Conservation (phyloP, 2,888 invertebrate species). For the Eurois occulta region DNA sequence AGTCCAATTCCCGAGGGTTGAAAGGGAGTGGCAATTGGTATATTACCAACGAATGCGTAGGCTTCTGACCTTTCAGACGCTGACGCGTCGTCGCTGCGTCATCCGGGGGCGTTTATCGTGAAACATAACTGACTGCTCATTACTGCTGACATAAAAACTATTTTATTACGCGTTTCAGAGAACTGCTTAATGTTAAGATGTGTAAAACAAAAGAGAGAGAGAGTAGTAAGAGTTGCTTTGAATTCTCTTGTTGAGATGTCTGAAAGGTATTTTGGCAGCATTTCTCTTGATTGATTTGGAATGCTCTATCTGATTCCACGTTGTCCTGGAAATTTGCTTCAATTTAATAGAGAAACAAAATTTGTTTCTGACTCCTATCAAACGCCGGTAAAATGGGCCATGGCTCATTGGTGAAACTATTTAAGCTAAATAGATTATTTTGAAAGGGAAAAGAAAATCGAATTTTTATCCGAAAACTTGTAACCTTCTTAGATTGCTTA, state of each 20-base stretch:
- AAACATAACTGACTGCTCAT: not conserved
- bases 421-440: not conserved
- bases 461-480: not conserved
- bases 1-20: constrained; percentile 9
- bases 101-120: constrained; percentile 28
- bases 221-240: not conserved
- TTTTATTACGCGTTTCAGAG: constrained; percentile 17
- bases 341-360: not conserved
- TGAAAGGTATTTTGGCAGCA: not conserved
- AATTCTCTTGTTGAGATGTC: not conserved
- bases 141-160: not conserved
- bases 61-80: constrained; percentile 46
- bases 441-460: not conserved
- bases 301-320: not conserved
- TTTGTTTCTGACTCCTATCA: not conserved
- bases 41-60: constrained; percentile 17
- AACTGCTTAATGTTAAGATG: not conserved
- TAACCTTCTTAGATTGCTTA: not conserved
- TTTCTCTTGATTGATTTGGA: not conserved
- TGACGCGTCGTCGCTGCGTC: constrained; percentile 22
- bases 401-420: not conserved
- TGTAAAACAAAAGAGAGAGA: not conserved
- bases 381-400: not conserved
- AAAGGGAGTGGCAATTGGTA: constrained; percentile 12
- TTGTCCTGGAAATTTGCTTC: not conserved